Conservation (phyloP, 2,797 vertebrate species). For the Eupleurogrammus muticus region DNA sequence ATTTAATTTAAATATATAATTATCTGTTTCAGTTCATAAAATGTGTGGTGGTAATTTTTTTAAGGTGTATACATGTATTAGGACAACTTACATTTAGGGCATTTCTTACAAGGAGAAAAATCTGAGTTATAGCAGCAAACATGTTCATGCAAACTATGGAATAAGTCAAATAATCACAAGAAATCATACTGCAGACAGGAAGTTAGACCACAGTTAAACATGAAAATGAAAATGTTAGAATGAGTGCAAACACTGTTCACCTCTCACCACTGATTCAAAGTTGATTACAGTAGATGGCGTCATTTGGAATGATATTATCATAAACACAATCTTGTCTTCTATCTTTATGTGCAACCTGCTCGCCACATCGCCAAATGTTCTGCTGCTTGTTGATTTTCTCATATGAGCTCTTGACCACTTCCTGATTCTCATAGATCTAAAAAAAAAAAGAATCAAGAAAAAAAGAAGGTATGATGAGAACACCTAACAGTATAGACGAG, state of each 20-base stretch:
- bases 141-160: background rate
- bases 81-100: background rate
- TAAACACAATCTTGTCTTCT: constrained; percentile 25
- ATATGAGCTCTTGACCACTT: fast-evolving
- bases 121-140: background rate
- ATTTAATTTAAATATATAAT: too few species aligned
- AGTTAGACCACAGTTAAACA: too few species aligned
- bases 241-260: background rate
- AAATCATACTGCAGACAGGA: too few species aligned
- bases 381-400: background rate
- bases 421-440: constrained; percentile 38
- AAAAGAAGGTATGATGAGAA: background rate
- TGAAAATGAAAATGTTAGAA: background rate
- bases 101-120: background rate
- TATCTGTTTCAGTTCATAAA: background rate
- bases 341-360: background rate
- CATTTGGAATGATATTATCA: background rate
- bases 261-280: background rate
- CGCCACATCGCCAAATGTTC: fast-evolving
- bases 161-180: background rate
- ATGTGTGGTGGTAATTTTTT: background rate
- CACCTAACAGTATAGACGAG: too few species aligned
- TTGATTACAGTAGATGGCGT: constrained; percentile 25
- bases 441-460: background rate
- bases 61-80: too few species aligned